Evolutionary conservation across 2,113 vertebrate species (phyloP).

Genomic region (Bagarius yarrelli): DNA sequence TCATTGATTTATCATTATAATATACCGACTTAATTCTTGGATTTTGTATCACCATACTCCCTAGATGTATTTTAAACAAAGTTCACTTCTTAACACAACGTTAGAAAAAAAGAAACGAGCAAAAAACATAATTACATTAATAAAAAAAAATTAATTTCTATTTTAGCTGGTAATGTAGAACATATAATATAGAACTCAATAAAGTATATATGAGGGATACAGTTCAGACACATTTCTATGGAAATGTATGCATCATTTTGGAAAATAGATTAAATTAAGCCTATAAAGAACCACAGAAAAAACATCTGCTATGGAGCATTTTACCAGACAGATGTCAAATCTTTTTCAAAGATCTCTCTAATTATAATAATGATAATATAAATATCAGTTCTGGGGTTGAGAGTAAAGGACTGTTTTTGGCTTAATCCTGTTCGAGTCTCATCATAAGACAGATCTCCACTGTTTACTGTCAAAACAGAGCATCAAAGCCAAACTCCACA

Average conservation of each 20-base stretch:
- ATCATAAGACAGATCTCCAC: constrained; percentile 33
- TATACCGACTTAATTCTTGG: too few species aligned
- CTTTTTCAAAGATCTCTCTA: neutral
- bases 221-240: neutral
- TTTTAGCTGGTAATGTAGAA: too few species aligned
- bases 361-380: neutral
- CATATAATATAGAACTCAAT: too few species aligned
- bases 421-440: constrained; percentile 11
- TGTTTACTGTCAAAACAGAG: constrained; percentile 51
- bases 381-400: neutral
- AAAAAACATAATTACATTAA: too few species aligned
- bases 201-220: too few species aligned
- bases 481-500: constrained; percentile 39
- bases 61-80: too few species aligned
- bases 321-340: neutral
- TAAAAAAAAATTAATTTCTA: too few species aligned
- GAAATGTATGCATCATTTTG: neutral
- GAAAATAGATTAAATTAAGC: neutral
- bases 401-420: neutral
- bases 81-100: too few species aligned
- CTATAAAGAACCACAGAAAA: neutral
- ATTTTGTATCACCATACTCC: too few species aligned
- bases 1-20: too few species aligned
- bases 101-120: too few species aligned
- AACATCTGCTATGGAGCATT: neutral